These are phyloP conservation scores for Scomber japonicus DNA, from an alignment of 2,113 vertebrate species.

Conservation along the genomic window DNA sequence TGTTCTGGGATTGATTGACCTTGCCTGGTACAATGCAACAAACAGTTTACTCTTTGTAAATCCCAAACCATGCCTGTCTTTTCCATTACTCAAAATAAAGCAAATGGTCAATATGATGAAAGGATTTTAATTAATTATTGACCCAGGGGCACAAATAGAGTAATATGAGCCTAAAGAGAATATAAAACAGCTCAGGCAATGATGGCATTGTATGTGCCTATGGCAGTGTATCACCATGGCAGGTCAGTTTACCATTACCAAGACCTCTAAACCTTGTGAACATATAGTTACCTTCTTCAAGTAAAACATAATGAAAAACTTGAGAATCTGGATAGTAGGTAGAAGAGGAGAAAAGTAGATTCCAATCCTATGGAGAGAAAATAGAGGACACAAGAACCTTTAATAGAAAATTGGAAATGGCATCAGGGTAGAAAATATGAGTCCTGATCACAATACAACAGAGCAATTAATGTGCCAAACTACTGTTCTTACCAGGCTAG, in stretches of 20 bases:
- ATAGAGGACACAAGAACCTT: constrained; percentile 2
- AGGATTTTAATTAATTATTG: constrained; percentile 66
- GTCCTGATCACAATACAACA: no score
- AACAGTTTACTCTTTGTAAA: constrained; percentile 8
- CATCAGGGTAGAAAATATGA: neutral
- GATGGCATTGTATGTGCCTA: constrained; percentile 2
- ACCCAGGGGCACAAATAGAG: constrained; percentile 50
- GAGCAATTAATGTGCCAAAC: neutral
- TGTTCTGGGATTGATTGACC: constrained; percentile 39
- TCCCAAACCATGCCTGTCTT: constrained; percentile 7
- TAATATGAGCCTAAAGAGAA: constrained; percentile 53
- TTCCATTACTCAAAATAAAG: constrained; percentile 38
- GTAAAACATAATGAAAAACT: constrained; percentile 91
- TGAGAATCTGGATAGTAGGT: constrained; percentile 92
- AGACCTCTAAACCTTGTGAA: neutral
- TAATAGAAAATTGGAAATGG: neutral
- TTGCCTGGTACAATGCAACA: neutral
- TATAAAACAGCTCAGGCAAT: neutral
- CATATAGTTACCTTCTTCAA: constrained; percentile 90
- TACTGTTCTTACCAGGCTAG: constrained; percentile 88
- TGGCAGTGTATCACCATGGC: neutral
- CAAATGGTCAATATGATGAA: constrained; percentile 30
- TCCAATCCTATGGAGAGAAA: constrained; percentile 88
- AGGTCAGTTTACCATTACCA: constrained; percentile 29
- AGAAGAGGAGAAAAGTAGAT: constrained; percentile 95